phyloP scores from a whole-genome alignment of 2,113 vertebrate genomes.

The Rhombomys opimus region DNA sequence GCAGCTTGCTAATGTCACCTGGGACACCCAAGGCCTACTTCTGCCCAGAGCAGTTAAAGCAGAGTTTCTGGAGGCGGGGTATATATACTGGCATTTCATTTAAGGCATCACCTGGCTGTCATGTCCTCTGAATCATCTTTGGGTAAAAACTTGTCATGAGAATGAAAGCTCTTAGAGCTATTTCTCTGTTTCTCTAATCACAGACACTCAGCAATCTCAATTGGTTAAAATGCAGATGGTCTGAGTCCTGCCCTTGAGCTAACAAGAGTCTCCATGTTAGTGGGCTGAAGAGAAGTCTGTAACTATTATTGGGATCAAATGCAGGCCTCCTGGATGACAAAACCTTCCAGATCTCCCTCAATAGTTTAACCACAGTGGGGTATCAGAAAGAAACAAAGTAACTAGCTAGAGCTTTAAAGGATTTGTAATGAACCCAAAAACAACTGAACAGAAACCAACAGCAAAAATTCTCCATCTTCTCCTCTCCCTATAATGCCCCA shows the following conservation, averaged over 20 bases:
- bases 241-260: not conserved
- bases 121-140: not conserved
- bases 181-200: not conserved
- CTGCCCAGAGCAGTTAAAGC: too few species aligned
- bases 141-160: not conserved
- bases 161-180: not conserved
- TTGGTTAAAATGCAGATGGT: not conserved
- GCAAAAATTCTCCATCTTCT: conserved; percentile 20
- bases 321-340: not conserved
- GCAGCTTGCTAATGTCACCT: not conserved
- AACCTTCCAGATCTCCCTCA: conserved; percentile 11
- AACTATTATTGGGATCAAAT: too few species aligned
- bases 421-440: conserved; percentile 29
- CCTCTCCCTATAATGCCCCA: not conserved
- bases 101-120: not conserved
- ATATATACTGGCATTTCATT: rapidly evolving
- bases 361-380: not conserved
- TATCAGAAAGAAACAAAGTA: not conserved
- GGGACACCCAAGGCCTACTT: not conserved
- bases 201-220: not conserved
- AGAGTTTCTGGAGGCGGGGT: not conserved
- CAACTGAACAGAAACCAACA: not conserved
- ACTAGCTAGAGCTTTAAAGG: not conserved
- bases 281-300: not conserved
- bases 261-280: not conserved